A percentile compares a stretch with the other conserved stretches of the same genome.
Evolutionary conservation across 2,888 invertebrate genomes (phyloP).

Genomic region (Scaptomyza cyrtandrae): DNA sequence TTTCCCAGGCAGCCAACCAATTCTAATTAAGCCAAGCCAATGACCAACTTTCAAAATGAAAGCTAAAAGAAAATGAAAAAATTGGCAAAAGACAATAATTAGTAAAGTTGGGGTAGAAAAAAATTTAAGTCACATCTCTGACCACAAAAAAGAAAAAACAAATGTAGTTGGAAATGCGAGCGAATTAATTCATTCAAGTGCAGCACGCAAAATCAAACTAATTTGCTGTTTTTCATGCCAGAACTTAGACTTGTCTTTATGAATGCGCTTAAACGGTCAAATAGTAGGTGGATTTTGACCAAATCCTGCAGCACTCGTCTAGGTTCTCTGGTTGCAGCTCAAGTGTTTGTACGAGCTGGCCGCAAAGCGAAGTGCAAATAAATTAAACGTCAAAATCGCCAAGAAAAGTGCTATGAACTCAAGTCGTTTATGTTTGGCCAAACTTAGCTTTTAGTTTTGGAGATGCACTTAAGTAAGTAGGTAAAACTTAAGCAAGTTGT

Average conservation of each 20-base stretch:
- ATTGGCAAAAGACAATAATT: slow-evolving; percentile 24
- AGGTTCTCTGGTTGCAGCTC: slow-evolving; percentile 11
- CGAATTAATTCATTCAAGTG: slow-evolving; percentile 64
- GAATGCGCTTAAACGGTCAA: slow-evolving; percentile 47
- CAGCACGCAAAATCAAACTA: slow-evolving; percentile 52
- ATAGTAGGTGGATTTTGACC: slow-evolving; percentile 41
- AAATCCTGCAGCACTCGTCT: neutral
- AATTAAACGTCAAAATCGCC: slow-evolving; percentile 56
- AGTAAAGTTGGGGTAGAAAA: slow-evolving; percentile 15
- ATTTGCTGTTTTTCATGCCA: slow-evolving; percentile 60
- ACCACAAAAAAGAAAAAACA: neutral
- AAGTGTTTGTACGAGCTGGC: slow-evolving; percentile 47
- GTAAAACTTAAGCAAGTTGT: slow-evolving; percentile 1
- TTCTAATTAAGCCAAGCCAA: slow-evolving; percentile 70
- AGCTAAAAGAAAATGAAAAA: slow-evolving; percentile 17
- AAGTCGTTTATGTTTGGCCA: slow-evolving; percentile 34
- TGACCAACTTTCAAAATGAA: slow-evolving; percentile 50
- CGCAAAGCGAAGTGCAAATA: slow-evolving; percentile 68
- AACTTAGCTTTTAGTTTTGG: slow-evolving; percentile 28
- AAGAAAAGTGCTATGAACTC: slow-evolving; percentile 45
- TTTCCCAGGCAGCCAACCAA: slow-evolving; percentile 30
- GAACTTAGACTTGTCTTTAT: slow-evolving; percentile 47
- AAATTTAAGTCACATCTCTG: slow-evolving; percentile 26
- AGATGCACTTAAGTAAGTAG: slow-evolving; percentile 10
- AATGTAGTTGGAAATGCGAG: slow-evolving; percentile 15